Conservation (phyloP, 2,113 vertebrate genomes). For the Chloropsis cyanopogon region DNA sequence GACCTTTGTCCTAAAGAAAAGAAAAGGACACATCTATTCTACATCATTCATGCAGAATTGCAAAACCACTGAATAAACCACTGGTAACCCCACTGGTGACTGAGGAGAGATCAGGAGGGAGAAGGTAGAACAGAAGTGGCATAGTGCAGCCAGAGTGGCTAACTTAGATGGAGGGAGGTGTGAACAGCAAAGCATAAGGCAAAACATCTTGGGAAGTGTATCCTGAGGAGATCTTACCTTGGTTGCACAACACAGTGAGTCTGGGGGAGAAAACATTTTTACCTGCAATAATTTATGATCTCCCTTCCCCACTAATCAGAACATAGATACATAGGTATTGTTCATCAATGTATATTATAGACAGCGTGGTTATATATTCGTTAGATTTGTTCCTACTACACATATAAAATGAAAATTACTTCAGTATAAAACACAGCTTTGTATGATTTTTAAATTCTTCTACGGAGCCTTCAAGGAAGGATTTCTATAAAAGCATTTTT, state of each 20-base stretch:
- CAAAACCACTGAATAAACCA: neutral
- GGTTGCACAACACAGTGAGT: neutral
- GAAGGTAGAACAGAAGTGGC: neutral
- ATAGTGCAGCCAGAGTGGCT: neutral
- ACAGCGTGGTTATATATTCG: neutral
- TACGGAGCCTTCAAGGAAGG: neutral
- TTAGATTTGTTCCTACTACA: neutral
- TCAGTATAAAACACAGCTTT: neutral
- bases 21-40: neutral
- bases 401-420: neutral
- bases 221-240: slow-evolving; percentile 16
- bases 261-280: neutral
- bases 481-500: neutral
- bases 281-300: neutral
- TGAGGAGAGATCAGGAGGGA: neutral
- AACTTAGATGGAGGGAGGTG: neutral
- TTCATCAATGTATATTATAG: neutral
- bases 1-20: neutral
- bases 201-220: slow-evolving; percentile 49
- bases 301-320: neutral
- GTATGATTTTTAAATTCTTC: neutral
- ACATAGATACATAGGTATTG: neutral
- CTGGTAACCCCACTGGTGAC: neutral
- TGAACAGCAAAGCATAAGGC: slow-evolving; percentile 41
- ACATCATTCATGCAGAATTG: neutral